Conservation (phyloP, 2,888 invertebrate species). For the Parnassius smintheus region DNA sequence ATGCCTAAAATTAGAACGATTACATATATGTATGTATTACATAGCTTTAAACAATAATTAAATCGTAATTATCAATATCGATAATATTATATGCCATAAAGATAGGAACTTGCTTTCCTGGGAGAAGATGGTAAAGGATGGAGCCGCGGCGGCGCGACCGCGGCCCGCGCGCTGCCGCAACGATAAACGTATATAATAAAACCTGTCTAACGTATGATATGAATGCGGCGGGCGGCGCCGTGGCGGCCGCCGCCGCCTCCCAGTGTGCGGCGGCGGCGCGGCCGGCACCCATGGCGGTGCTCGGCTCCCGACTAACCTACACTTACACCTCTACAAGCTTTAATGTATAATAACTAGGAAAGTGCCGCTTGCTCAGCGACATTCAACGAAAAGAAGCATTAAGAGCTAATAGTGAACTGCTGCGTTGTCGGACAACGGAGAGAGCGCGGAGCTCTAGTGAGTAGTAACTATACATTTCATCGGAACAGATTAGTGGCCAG, state of each 20-base stretch:
- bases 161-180: slow-evolving; percentile 64
- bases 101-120: slow-evolving; percentile 83
- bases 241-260: slow-evolving; percentile 38
- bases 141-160: slow-evolving; percentile 69
- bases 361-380: slow-evolving; percentile 67
- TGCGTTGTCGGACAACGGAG: slow-evolving; percentile 81
- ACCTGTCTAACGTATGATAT: slow-evolving; percentile 81
- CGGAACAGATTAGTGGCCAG: slow-evolving; percentile 75
- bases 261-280: slow-evolving; percentile 30
- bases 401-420: slow-evolving; percentile 81
- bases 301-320: slow-evolving; percentile 71
- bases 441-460: slow-evolving; percentile 72
- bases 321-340: slow-evolving; percentile 78
- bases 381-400: slow-evolving; percentile 79
- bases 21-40: slow-evolving; percentile 83
- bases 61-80: slow-evolving; percentile 82
- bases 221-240: slow-evolving; percentile 65
- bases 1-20: slow-evolving; percentile 82
- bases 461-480: slow-evolving; percentile 81
- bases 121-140: slow-evolving; percentile 76
- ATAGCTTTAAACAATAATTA: slow-evolving; percentile 83
- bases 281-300: slow-evolving; percentile 45
- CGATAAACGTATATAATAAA: slow-evolving; percentile 79
- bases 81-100: slow-evolving; percentile 83
- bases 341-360: slow-evolving; percentile 75